Evolutionary conservation across 2,113 vertebrate species (phyloP), one percentile per base, ranked within the genome.

Genomic region (Phyllostomus discolor): DNA sequence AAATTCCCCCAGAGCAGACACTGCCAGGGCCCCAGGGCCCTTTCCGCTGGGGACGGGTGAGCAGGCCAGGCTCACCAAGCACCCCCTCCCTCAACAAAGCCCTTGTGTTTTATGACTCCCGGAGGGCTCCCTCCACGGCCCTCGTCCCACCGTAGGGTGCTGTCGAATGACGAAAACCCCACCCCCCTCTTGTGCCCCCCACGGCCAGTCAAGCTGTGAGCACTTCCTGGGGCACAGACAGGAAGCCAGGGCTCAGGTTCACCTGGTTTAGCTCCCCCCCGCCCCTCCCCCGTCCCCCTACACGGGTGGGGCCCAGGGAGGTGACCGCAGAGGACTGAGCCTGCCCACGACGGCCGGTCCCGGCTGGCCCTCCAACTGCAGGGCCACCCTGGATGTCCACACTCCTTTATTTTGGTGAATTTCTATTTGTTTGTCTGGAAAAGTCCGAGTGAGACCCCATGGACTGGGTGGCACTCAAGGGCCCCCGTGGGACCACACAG

Each of bases 341-440:
- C 5, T 24, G 26, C 11, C 22, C 9, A 1, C 26, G 4, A 1
- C 33, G 17, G 16, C 5, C 41, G 7, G 35, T 7, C 31, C 31
- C 9, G 31, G 28, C 33, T 1, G 1, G 35, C 66, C 35, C 26
- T 66, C 72, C n/a, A 9, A 26, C 24, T 12, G 54, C 16, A 3
- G 31, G 7, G 26, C 7, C 11, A 24, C 10, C 62, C n/a, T 2
- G 17, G 35, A 0, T 17, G 35, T 10, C 7, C 1, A 35, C 10
- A 10, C 26, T n/a, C 28, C 26, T 43, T 16, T 26, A 15, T 67
- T 72, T 90, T 22, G 35, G 67, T 52, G 64, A 82, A 69, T 43
- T 76, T 92, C 35, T 38, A 7, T 64, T 78, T 89, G 46, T 78
- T 41, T 79, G 7, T 92, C 70, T 94, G 24, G 20, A 88, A 46